A percentile compares a stretch with the other conserved stretches of the same genome.
Evolutionary conservation across 2,888 invertebrate genomes (phyloP).

Genomic region (Amaurobius ferox): DNA sequence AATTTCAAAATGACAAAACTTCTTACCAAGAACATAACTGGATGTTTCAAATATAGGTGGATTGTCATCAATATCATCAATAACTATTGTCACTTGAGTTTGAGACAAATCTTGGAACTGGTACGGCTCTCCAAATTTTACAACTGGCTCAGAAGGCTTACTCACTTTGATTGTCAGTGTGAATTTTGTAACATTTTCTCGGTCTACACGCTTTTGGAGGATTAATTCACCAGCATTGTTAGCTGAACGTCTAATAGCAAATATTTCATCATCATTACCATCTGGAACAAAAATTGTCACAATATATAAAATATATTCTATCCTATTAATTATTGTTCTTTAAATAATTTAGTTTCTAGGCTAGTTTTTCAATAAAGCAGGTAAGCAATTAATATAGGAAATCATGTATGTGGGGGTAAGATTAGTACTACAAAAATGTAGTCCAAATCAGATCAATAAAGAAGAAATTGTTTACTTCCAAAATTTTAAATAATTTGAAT

Average conservation of each 20-base stretch:
- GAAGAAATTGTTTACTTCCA: too few relatives aligned
- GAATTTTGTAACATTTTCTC: constrained; percentile 82
- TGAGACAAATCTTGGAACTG: constrained; percentile 82
- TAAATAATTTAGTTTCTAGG: too few relatives aligned
- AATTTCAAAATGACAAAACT: neutral
- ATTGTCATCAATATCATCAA: constrained; percentile 87
- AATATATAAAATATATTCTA: too few relatives aligned
- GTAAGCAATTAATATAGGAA: too few relatives aligned
- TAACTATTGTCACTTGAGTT: constrained; percentile 82
- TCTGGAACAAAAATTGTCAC: constrained; percentile 79
- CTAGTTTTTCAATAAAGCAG: too few relatives aligned
- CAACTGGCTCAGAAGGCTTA: constrained; percentile 58
- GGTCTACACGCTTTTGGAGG: constrained; percentile 82
- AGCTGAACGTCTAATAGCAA: constrained; percentile 82
- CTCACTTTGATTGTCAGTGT: constrained; percentile 82
- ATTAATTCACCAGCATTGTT: constrained; percentile 83
- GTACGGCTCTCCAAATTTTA: constrained; percentile 77
- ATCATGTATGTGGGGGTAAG: too few relatives aligned
- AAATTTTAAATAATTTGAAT: too few relatives aligned
- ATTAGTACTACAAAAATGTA: too few relatives aligned
- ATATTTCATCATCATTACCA: constrained; percentile 84
- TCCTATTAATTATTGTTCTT: too few relatives aligned
- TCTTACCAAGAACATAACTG: constrained; percentile 81
- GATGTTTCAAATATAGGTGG: constrained; percentile 83
- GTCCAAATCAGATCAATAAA: too few relatives aligned